Percentiles rank a stretch among this genome's conserved stretches.
These are phyloP conservation scores for Hoplias malabaricus DNA, from an alignment of 2,113 vertebrate genomes.

Conservation along the genomic window DNA sequence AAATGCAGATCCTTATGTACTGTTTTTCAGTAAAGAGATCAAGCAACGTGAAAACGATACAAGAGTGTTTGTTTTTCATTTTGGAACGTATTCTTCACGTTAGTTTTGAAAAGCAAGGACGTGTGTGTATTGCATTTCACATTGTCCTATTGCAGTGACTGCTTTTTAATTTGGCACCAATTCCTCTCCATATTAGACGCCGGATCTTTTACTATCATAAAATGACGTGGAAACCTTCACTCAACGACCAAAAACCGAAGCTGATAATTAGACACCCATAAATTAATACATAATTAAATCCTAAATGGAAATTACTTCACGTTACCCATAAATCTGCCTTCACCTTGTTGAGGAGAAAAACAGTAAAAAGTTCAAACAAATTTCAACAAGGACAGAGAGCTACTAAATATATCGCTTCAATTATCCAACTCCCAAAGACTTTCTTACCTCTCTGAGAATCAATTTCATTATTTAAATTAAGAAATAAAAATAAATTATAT, in stretches of 20 bases:
- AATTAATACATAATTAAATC: no score
- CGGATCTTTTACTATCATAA: neutral
- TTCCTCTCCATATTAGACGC: no score
- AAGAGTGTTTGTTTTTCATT: no score
- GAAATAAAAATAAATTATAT: neutral
- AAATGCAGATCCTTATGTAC: no score
- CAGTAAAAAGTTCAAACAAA: neutral
- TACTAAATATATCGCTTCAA: neutral
- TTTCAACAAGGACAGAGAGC: neutral
- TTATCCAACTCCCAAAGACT: neutral
- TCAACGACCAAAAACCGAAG: neutral
- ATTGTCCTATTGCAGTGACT: no score
- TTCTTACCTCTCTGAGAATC: neutral
- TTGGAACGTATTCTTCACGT: no score
- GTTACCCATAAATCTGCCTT: neutral
- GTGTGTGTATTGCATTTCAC: no score
- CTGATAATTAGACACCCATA: conserved; percentile 1
- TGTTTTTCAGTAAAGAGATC: no score
- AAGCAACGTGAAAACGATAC: no score
- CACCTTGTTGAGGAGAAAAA: neutral
- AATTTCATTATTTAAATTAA: neutral
- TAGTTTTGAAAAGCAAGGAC: no score
- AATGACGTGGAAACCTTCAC: neutral
- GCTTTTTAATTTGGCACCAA: no score
- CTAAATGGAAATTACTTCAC: neutral